Base-by-base conservation (phyloP, 2,113 vertebrate species). In the Acinonyx jubatus region DNA sequence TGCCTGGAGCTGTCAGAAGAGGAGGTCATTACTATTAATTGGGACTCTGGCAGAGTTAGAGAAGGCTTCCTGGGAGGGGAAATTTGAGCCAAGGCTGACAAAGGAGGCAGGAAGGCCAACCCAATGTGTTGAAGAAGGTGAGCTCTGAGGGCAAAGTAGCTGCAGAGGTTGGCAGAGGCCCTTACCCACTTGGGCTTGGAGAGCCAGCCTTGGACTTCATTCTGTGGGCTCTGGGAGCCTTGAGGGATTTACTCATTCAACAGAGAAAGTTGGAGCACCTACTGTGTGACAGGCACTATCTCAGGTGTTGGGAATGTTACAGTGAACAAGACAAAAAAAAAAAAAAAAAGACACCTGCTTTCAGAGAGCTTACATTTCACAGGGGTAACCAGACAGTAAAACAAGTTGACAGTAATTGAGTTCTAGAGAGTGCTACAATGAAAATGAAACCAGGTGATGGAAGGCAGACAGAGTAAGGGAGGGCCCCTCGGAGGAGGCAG, bases 341-440 rank as follows among this genome's bases (percentile, higher is more conserved):
- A 79, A 79, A 33, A 14, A 66, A 65, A 66, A 38, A n/a, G 25
- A 55, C 36, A 33, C 66, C 87, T 81, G 48, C 68, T 91, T 78
- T 89, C 76, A 73, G 95, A 73, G 7, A 25, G 14, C 68, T 95
- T 94, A 50, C 29, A 14, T 80, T 94, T 98, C 68, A 79, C 79
- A 36, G 3, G 21, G 23, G 50, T 45, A 91, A n/a, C 48, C 45
- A 66, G 87, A 50, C 3, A 87, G 2, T 79, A 45, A 92, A 52
- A 48, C 73, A 61, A 25, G 4, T 4, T 11, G 45, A n/a, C 4
- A 10, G 41, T 55, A 6, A 41, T 8, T 45, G n/a, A 61, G 63
- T 85, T 79, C 78, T 21, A 84, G 65, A 81, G 41, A n/a, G 41
- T 18, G 16, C 29, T 57, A 29, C 15, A 19, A 61, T 61, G 69